Evolutionary conservation across 2,797 vertebrate genomes (phyloP).

Genomic region (Syngnathus acus): DNA sequence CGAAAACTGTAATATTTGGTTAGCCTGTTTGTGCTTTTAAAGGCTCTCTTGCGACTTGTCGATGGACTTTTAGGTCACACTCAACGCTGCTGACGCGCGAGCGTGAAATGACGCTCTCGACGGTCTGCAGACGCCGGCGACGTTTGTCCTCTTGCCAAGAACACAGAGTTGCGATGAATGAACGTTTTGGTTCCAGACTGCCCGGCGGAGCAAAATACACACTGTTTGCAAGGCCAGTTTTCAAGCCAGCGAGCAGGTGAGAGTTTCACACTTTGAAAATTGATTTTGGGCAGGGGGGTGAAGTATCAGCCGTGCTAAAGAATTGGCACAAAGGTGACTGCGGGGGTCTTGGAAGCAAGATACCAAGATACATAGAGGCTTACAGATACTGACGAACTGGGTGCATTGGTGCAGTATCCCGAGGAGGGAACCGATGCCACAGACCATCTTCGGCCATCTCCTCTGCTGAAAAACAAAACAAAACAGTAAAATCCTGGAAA

Average conservation of each 20-base stretch:
- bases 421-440: conserved; percentile 88
- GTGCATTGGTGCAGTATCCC: conserved; percentile 91
- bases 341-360: background rate
- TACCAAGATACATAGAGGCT: conserved; percentile 25
- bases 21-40: background rate
- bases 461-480: conserved; percentile 49
- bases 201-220: background rate
- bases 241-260: background rate
- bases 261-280: conserved; percentile 3
- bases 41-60: background rate
- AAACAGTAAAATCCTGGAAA: background rate
- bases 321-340: background rate
- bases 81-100: background rate
- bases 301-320: background rate
- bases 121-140: background rate
- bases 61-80: background rate
- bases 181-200: background rate
- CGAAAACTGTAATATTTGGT: background rate
- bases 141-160: conserved; percentile 5
- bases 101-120: background rate
- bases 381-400: conserved; percentile 90
- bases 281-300: background rate
- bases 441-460: conserved; percentile 88
- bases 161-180: background rate
- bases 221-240: background rate